phyloP scores from a whole-genome alignment of 2,797 vertebrate genomes.

The Sebastes matsubarae region DNA sequence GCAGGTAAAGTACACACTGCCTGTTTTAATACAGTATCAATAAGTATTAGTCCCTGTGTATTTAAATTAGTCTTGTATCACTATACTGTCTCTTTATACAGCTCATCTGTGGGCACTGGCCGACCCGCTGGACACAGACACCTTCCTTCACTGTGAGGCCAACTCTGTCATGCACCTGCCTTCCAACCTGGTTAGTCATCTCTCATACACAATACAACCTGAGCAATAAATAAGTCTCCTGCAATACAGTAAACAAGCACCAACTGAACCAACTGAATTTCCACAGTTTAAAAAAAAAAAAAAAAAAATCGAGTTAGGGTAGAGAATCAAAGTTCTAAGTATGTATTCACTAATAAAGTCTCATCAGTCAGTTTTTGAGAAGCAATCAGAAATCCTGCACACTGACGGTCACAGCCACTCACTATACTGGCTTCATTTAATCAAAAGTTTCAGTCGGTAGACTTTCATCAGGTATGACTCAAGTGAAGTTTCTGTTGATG shows the following conservation, averaged over 20 bases:
- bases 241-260: not conserved
- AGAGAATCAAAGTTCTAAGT: not conserved
- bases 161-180: conserved; percentile 83
- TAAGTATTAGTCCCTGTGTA: rapidly evolving
- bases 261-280: no score
- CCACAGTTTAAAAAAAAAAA: no score
- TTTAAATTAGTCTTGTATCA: not conserved
- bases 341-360: not conserved
- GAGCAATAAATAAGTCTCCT: not conserved
- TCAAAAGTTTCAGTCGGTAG: not conserved
- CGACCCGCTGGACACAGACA: conserved; percentile 77
- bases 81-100: conserved; percentile 11
- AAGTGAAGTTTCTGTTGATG: not conserved
- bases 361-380: not conserved
- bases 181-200: conserved; percentile 82
- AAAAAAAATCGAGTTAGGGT: not conserved
- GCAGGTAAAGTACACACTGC: conserved; percentile 68
- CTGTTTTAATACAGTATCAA: no score
- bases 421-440: not conserved
- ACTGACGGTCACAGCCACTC: not conserved
- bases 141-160: conserved; percentile 83
- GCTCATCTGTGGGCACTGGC: conserved; percentile 82
- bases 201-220: not conserved
- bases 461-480: not conserved
- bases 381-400: not conserved